A percentile compares a stretch with the other conserved stretches of the same genome.
Conservation (phyloP, 2,797 vertebrate genomes). For the Gymnoscopelus microlampas region DNA sequence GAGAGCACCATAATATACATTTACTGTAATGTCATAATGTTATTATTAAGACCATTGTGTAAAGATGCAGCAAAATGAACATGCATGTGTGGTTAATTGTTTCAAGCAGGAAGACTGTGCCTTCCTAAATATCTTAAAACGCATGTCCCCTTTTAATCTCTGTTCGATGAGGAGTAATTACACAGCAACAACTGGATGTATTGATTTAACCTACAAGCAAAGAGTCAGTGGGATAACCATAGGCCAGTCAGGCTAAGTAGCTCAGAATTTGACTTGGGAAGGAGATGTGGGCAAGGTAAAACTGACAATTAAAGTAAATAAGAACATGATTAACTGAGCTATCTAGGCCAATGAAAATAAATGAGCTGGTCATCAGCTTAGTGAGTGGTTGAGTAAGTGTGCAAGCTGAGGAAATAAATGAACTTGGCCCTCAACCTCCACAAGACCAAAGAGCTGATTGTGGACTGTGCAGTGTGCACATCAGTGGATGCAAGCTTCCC, state of each 20-base stretch:
- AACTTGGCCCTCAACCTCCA: too few relatives aligned
- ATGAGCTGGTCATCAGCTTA: too few relatives aligned
- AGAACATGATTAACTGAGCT: neutral
- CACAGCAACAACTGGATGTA: slow-evolving; percentile 34
- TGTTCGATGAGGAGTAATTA: slow-evolving; percentile 51
- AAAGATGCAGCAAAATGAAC: slow-evolving; percentile 16
- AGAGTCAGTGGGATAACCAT: slow-evolving; percentile 33
- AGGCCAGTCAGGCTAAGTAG: slow-evolving; percentile 32
- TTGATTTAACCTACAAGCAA: slow-evolving; percentile 52
- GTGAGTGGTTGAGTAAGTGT: too few relatives aligned
- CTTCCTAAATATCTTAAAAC: slow-evolving; percentile 5
- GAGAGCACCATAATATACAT: neutral
- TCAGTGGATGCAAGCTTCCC: too few relatives aligned
- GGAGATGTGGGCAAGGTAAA: slow-evolving; percentile 12
- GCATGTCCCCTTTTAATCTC: slow-evolving; percentile 23
- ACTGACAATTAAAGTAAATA: neutral
- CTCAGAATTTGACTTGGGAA: slow-evolving; percentile 23
- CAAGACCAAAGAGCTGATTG: too few relatives aligned
- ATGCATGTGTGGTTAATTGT: slow-evolving; percentile 25
- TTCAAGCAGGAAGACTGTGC: slow-evolving; percentile 29
- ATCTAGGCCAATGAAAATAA: too few relatives aligned
- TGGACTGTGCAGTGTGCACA: too few relatives aligned
- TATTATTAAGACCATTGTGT: neutral
- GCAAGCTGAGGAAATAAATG: too few relatives aligned
- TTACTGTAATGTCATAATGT: slow-evolving; percentile 13